Evolutionary conservation across 2,888 invertebrate species (phyloP).

Genomic region (Aspidiotus destructor): DNA sequence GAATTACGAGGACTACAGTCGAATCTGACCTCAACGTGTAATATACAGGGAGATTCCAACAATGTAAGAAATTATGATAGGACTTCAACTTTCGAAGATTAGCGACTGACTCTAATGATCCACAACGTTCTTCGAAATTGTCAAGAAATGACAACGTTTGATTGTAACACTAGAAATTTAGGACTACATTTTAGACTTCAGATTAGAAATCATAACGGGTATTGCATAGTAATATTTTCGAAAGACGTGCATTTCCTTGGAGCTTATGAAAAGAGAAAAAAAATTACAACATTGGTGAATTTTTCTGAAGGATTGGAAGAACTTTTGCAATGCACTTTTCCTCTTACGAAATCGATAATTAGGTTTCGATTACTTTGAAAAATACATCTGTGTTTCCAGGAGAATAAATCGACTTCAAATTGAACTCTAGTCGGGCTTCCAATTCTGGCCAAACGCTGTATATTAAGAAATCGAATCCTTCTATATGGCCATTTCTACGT

Average conservation of each 20-base stretch:
- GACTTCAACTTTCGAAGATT: conserved; percentile 56
- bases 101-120: conserved; percentile 49
- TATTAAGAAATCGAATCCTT: conserved; percentile 65
- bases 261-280: no score
- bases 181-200: no score
- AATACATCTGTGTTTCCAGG: conserved; percentile 86
- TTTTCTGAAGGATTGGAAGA: background rate
- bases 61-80: conserved; percentile 67
- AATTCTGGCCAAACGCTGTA: conserved; percentile 82
- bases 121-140: conserved; percentile 58
- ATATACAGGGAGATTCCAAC: conserved; percentile 94
- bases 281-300: no score
- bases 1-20: background rate
- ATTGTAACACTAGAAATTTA: conserved; percentile 53
- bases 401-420: conserved; percentile 74
- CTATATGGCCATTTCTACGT: conserved; percentile 43
- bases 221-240: no score
- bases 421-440: conserved; percentile 68
- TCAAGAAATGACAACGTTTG: conserved; percentile 66
- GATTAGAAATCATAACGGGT: no score
- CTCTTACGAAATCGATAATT: no score
- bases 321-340: no score
- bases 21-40: conserved; percentile 64
- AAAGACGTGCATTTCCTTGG: no score
- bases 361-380: conserved; percentile 48